phyloP scores from a whole-genome alignment of 1,140 invertebrate species.

The Tetramorium alpestre region DNA sequence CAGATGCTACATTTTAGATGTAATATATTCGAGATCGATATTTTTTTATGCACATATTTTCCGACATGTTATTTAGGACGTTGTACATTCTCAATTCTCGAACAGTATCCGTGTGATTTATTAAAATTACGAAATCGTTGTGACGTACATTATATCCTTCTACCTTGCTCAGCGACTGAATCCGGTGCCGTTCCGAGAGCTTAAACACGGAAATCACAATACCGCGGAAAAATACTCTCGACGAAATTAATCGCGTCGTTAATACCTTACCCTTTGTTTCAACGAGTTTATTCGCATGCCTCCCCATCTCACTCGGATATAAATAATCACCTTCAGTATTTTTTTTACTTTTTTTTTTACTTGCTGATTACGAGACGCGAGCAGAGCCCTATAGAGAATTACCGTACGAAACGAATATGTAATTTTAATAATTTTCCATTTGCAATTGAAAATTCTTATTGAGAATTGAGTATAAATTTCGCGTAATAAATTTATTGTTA shows the following conservation, averaged over 20 bases:
- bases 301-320: background rate
- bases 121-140: background rate
- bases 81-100: background rate
- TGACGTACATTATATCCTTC: background rate
- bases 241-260: slow-evolving; percentile 19
- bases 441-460: background rate
- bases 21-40: background rate
- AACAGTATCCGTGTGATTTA: background rate
- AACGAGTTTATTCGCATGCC: slow-evolving; percentile 30
- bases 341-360: background rate
- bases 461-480: background rate
- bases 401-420: background rate
- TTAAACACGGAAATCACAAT: slow-evolving; percentile 33
- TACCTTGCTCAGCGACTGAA: background rate
- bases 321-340: slow-evolving; percentile 6
- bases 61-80: background rate
- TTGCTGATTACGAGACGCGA: background rate
- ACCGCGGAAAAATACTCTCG: slow-evolving; percentile 32
- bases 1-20: background rate
- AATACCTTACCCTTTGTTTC: slow-evolving; percentile 42
- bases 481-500: background rate
- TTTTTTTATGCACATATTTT: background rate
- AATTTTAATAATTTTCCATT: background rate
- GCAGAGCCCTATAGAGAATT: background rate
- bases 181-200: slow-evolving; percentile 3